These are phyloP conservation scores for Danionella cerebrum DNA, from an alignment of 2,113 vertebrate species.

Conservation along the genomic window DNA sequence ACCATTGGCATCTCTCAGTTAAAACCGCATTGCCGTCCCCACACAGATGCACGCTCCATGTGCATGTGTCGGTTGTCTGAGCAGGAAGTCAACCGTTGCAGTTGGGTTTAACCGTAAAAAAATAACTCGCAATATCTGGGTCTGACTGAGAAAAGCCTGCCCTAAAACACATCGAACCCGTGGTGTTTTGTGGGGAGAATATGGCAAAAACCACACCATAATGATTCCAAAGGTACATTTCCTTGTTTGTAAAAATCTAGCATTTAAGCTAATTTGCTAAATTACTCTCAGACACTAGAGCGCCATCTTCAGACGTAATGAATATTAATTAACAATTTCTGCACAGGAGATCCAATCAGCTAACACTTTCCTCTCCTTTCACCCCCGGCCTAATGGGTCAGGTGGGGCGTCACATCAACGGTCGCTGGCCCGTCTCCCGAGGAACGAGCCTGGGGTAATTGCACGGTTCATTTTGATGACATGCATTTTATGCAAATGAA, in stretches of 20 bases:
- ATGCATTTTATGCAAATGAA: slow-evolving; percentile 37
- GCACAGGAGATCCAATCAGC: slow-evolving; percentile 34
- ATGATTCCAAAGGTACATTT: neutral
- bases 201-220: neutral
- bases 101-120: slow-evolving; percentile 66
- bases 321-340: slow-evolving; percentile 23
- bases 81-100: slow-evolving; percentile 70
- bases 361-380: slow-evolving; percentile 11
- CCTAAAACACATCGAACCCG: neutral
- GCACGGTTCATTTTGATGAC: slow-evolving; percentile 39
- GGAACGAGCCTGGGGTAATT: slow-evolving; percentile 31
- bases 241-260: neutral
- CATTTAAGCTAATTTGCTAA: slow-evolving; percentile 3
- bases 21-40: slow-evolving; percentile 35
- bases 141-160: slow-evolving; percentile 46
- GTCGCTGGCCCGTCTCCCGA: slow-evolving; percentile 29
- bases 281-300: slow-evolving; percentile 1
- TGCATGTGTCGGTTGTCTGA: slow-evolving; percentile 42
- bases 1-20: slow-evolving; percentile 25
- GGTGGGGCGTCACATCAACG: slow-evolving; percentile 28
- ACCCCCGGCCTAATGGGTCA: slow-evolving; percentile 29
- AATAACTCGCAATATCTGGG: slow-evolving; percentile 56
- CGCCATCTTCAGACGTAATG: neutral
- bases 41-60: slow-evolving; percentile 34
- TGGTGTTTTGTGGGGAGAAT: no score